These are phyloP conservation scores for Venustaconcha ellipsiformis DNA, from an alignment of 1,140 invertebrate species.

Conservation along the genomic window DNA sequence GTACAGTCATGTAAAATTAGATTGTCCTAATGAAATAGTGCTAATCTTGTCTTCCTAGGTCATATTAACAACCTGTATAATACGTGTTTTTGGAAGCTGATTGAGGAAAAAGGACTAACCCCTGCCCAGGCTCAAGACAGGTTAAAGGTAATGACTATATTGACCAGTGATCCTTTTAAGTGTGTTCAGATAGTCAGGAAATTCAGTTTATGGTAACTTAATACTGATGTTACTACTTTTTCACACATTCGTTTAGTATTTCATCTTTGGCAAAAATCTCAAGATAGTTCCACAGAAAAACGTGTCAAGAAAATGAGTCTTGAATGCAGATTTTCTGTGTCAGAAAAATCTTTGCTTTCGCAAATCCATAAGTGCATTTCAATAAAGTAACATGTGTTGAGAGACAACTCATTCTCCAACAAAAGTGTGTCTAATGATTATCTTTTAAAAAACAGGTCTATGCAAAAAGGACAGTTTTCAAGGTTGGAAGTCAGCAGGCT, in stretches of 20 bases:
- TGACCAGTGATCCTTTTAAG: not conserved
- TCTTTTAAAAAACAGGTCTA: too few species aligned
- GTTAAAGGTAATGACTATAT: conserved; percentile 72
- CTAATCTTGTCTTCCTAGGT: conserved; percentile 45
- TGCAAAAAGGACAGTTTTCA: too few species aligned
- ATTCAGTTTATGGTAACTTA: too few species aligned
- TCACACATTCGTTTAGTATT: not conserved
- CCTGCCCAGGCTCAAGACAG: conserved; percentile 83
- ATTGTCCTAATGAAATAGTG: not conserved
- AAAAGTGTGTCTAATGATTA: too few species aligned
- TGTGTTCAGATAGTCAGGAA: not conserved
- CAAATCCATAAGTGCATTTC: too few species aligned
- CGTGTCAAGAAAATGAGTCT: not conserved
- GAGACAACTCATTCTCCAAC: too few species aligned
- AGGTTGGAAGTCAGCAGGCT: too few species aligned
- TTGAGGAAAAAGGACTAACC: conserved; percentile 81
- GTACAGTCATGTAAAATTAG: not conserved
- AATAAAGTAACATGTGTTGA: too few species aligned
- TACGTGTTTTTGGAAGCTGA: conserved; percentile 94
- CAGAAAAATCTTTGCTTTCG: too few species aligned
- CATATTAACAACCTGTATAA: conserved; percentile 99
- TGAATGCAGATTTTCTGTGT: not conserved
- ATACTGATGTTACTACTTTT: too few species aligned
- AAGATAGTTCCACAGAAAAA: not conserved
- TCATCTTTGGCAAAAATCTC: not conserved